Evolutionary conservation across 2,797 vertebrate genomes (phyloP), one percentile per base, ranked within the genome.

Genomic region (Sebastes oblongus): DNA sequence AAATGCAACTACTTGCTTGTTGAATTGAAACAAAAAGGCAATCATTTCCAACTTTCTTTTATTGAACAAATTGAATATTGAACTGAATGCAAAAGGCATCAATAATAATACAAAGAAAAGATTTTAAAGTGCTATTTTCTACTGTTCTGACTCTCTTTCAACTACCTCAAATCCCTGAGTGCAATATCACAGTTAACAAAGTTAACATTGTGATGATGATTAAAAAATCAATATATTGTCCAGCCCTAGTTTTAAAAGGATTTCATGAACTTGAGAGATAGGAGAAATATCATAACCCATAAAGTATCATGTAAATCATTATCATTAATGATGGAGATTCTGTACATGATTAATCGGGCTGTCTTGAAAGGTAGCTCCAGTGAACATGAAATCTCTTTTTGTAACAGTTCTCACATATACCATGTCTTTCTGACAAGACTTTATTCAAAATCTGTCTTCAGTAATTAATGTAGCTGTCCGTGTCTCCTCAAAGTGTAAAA

Each of bases 401-500:
- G 54, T 68, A 32, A 30, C 73, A 39, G 50, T 32, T 56, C 46
- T 68, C 60, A 67, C 79, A 68, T 58, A 67, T 70, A 52, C 24
- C 46, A 22, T 61, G 62, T 78, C 61, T 52, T 24, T 30, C n/a
- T 79, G 77, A 86, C 70, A 88, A 73, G 66, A 78, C 52, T 81
- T 80, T 80, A 84, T 82, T 89, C 72, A 77, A 80, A 89, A 84
- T 77, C 36, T 61, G 75, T 81, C 83, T 73, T 61, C 77, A 67
- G 82, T 85, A 84, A 88, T 91, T 85, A 88, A 68, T 82, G 82
- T 66, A 81, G 61, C 74, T 73, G 77, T 25, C 77, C 82, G 66
- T 82, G 75, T 83, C 75, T 85, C 78, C 78, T 80, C 12, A 52
- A 6, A 39, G 78, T 81, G 77, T 89, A 86, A 86, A 91, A 91